Conservation (phyloP, 2,888 invertebrate genomes). For the Chrysolina oricalcia region DNA sequence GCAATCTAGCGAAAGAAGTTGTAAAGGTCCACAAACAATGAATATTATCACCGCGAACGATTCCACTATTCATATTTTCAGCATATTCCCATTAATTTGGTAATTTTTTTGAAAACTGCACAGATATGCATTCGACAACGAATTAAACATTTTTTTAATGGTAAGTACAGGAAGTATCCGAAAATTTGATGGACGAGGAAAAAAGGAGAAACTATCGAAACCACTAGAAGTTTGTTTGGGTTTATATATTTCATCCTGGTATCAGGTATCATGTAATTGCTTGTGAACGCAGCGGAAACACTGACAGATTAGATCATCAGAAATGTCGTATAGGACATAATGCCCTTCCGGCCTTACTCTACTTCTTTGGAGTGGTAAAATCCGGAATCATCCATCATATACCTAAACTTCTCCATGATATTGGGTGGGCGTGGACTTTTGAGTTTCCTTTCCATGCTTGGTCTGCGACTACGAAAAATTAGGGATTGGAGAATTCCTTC, state of each 20-base stretch:
- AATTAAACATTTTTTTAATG: background rate
- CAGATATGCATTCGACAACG: background rate
- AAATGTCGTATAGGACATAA: too few relatives aligned
- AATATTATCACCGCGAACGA: constrained; percentile 39
- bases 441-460: too few relatives aligned
- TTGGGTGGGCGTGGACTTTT: too few relatives aligned
- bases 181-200: background rate
- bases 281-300: too few relatives aligned
- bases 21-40: constrained; percentile 42
- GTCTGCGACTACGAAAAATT: too few relatives aligned
- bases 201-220: background rate
- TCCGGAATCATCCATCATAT: too few relatives aligned
- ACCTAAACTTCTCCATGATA: too few relatives aligned
- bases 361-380: too few relatives aligned
- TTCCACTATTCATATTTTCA: constrained; percentile 31
- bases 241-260: background rate
- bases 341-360: too few relatives aligned
- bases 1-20: constrained; percentile 44
- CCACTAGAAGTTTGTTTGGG: background rate
- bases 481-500: too few relatives aligned
- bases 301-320: too few relatives aligned
- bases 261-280: background rate
- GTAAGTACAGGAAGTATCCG: background rate
- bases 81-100: background rate
- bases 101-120: background rate